Evolutionary conservation across 2,113 vertebrate genomes (phyloP), one percentile per base, ranked within the genome.

Genomic region (Corvus moneduloides): DNA sequence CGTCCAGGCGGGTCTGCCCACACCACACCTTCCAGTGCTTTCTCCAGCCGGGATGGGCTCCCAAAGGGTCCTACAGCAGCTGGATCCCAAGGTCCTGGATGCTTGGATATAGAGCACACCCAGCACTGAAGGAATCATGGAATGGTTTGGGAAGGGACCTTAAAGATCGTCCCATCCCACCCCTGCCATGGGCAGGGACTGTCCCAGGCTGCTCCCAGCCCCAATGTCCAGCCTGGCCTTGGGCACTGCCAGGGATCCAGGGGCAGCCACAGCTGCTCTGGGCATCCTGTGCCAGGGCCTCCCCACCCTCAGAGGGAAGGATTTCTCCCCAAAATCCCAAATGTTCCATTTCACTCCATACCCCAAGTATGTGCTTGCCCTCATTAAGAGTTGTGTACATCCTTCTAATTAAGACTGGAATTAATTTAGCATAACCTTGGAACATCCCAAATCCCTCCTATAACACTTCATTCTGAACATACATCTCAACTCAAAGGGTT

Each of bases 1-100:
- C 0, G 2, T 1, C 8, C 62, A 27, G 46, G 27, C 5, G 37
- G 37, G 11, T 9, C 32, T 44, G 28, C 17, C 39, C 48, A 14
- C 8, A 9, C 10, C 22, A 5, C 2, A 22, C 32, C 46, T 32
- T 11, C n/a, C 13, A 7, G 7, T 0, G 7, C 30, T 19, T 59
- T 37, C 58, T 71, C 35, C 18, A 7, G 3, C 30, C 5, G 10
- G n/a, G 35, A 1, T 16, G 16, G 16, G 51, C 19, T 46, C 33
- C 63, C 59, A 41, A 24, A 83, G 39, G 26, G 10, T 83, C 63
- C 62, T 7, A 61, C 12, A 14, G 39, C 16, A 3, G 13, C 8
- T 3, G 0, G 16, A 59, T 27, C 35, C 43, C 3, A 0, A 71
- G 28, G 32, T 7, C 2, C 4, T 44, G 49, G 48, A 12, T 54